Evolutionary conservation across 1,140 invertebrate species (phyloP).

Genomic region (Aphaenogaster rudis): DNA sequence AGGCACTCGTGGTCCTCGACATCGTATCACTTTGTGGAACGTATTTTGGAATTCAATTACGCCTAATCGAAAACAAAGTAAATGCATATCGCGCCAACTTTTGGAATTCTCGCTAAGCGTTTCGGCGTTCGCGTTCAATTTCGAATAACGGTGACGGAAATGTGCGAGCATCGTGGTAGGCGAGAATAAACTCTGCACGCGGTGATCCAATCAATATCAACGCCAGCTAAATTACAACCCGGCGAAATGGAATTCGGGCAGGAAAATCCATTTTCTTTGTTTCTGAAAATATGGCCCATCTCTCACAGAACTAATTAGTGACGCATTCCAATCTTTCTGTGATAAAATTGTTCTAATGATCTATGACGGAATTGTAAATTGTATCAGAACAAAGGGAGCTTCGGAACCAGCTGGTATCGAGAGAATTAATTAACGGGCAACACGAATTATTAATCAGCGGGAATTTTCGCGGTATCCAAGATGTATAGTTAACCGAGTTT

Average conservation of each 20-base stretch:
- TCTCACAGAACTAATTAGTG: constrained; percentile 18
- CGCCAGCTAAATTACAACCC: constrained; percentile 14
- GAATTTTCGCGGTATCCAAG: background rate
- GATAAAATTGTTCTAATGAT: background rate
- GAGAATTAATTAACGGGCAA: constrained; percentile 22
- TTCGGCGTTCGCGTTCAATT: constrained; percentile 5
- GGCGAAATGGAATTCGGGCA: background rate
- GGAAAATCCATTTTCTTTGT: constrained; percentile 7
- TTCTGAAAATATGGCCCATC: background rate
- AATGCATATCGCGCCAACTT: constrained; percentile 13
- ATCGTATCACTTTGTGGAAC: background rate
- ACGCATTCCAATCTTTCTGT: background rate
- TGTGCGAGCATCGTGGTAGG: background rate
- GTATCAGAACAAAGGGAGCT: background rate
- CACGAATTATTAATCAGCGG: constrained; percentile 18
- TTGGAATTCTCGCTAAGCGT: background rate
- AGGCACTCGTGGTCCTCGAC: background rate
- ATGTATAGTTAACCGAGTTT: background rate
- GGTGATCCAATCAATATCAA: constrained; percentile 6
- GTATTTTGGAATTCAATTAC: constrained; percentile 20
- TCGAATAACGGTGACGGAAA: background rate
- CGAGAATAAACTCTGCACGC: background rate
- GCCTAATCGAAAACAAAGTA: background rate
- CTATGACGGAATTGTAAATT: background rate
- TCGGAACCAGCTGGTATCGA: background rate